phyloP scores from a whole-genome alignment of 2,113 vertebrate species.

The Agelaius phoeniceus region DNA sequence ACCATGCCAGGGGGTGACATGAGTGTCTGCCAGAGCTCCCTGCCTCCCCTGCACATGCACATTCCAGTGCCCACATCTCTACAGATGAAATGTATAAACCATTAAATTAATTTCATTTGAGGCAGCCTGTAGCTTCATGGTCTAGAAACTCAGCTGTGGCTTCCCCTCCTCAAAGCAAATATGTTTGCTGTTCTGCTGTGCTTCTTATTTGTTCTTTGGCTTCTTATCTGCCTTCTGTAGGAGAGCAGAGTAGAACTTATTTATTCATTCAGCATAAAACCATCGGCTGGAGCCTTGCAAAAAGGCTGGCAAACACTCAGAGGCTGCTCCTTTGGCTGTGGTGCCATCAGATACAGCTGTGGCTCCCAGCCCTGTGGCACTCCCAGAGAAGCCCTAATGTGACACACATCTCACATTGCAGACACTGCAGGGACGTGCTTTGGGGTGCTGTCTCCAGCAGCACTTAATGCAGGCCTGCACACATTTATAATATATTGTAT shows the following conservation, averaged over 20 bases:
- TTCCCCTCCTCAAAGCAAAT: neutral
- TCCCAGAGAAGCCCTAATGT: neutral
- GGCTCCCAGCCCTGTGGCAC: neutral
- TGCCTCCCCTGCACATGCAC: accelerated
- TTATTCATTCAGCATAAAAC: neutral
- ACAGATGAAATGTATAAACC: neutral
- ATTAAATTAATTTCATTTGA: neutral
- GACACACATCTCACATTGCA: neutral
- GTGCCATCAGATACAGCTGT: neutral
- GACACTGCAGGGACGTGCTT: accelerated
- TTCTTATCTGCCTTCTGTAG: neutral
- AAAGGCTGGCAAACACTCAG: neutral
- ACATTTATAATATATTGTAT: neutral
- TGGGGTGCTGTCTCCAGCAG: neutral
- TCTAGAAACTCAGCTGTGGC: neutral
- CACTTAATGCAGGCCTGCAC: neutral
- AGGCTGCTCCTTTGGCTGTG: neutral
- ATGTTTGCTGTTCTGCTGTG: neutral
- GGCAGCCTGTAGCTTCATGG: neutral
- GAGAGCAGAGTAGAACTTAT: neutral
- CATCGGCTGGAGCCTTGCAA: neutral
- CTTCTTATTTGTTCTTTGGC: neutral
- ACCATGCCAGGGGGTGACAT: neutral
- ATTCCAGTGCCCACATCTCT: neutral
- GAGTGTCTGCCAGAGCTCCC: neutral